Evolutionary conservation across 2,888 invertebrate genomes (phyloP), one percentile per base, ranked within the genome.

Genomic region (Polydrusus tereticollis): DNA sequence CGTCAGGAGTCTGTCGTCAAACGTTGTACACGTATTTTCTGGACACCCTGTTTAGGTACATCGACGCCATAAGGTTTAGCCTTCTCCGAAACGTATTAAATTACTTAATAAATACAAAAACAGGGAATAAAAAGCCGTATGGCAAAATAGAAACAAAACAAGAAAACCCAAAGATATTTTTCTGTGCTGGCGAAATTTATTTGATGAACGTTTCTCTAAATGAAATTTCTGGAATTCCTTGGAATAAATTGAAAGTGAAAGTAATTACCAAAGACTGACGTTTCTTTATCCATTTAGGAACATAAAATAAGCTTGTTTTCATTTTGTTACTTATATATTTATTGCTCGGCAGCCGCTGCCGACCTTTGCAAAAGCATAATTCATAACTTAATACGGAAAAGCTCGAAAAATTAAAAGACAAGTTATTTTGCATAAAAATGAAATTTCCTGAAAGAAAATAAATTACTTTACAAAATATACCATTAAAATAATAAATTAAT

Each of bases 231-330:
- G 68, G 43, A 69, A 69, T 52, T 36, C 55, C 62, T 52, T 69
- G 64, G 36, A 70, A 70, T 58, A 65, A 70, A 71, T 71, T 66
- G 71, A 65, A 66, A 71, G 59, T 60, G 64, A 71, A 71, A 59
- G 71, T 71, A 71, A 71, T 71, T 71, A 71, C 69, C 43, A 45
- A 43, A 52, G 58, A 60, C 71, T 65, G 71, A 60, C 66, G 64
- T 65, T 66, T 57, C 66, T 38, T 66, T 71, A 58, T 70, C 59
- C 55, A 38, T 21, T 65, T 55, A 16, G 20, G 41, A 65, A 33
- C 33, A 62, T 55, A 62, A 69, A 60, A 69, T 52, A 62, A 52
- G 50, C 55, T 62, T 62, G 26, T 55, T 55, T 55, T 55, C 52
- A 60, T 60, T 59, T 62, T 21, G 59, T 43, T 23, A 18, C 55